Evolutionary conservation across 2,888 invertebrate species (phyloP).

Genomic region (Geotrupes spiniger): DNA sequence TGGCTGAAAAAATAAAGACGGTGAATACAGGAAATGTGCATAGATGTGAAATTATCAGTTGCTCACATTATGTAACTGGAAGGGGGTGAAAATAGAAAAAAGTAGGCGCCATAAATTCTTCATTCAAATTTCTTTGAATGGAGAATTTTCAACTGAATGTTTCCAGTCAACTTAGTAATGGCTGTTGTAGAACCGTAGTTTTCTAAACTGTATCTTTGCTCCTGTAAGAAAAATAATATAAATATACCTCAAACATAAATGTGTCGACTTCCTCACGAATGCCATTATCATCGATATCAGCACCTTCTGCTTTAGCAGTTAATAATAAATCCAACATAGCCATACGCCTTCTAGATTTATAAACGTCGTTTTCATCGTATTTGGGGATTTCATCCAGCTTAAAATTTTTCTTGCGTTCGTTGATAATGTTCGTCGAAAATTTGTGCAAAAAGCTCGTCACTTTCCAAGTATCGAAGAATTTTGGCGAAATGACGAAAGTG

Average conservation of each 20-base stretch:
- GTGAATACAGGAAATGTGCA: no score
- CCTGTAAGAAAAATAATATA: no score
- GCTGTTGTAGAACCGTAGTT: no score
- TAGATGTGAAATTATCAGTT: no score
- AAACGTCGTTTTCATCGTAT: slow-evolving; percentile 14
- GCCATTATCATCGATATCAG: slow-evolving; percentile 52
- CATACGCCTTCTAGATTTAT: slow-evolving; percentile 48
- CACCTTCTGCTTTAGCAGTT: slow-evolving; percentile 51
- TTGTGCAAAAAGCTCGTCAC: slow-evolving; percentile 29
- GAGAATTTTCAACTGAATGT: no score
- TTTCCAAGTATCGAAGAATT: slow-evolving; percentile 14
- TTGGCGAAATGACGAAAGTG: slow-evolving; percentile 25
- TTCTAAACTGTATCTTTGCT: no score
- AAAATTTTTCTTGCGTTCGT: slow-evolving; percentile 23
- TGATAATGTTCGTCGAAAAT: slow-evolving; percentile 36
- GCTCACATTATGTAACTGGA: no score
- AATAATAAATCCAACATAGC: slow-evolving; percentile 59
- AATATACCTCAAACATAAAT: slow-evolving; percentile 59
- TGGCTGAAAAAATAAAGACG: no score
- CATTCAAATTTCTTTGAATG: no score
- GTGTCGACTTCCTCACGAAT: slow-evolving; percentile 64
- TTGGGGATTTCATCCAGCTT: background rate
- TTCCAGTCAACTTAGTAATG: no score
- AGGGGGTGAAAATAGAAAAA: no score
- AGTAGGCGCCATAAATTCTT: no score